A percentile compares a stretch with the other conserved stretches of the same genome.
Conservation (phyloP, 2,797 vertebrate genomes). For the Anableps anableps region DNA sequence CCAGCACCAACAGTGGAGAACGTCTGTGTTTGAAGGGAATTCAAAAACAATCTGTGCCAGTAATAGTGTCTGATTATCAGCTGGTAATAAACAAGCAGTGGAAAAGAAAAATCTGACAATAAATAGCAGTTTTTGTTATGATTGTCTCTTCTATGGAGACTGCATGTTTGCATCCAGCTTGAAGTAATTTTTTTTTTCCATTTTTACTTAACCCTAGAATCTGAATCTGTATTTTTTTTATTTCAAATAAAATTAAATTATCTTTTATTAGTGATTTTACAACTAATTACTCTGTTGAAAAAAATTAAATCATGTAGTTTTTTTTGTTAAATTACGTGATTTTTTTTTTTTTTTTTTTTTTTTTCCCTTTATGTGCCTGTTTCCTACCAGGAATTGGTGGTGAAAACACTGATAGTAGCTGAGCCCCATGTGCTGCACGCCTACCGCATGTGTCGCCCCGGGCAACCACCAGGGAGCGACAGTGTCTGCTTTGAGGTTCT, state of each 20-base stretch:
- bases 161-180: not conserved
- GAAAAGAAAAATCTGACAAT: conserved; percentile 12
- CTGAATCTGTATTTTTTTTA: conserved; percentile 19
- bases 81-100: conserved; percentile 11
- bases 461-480: conserved; percentile 95
- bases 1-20: conserved; percentile 29
- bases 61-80: conserved; percentile 28
- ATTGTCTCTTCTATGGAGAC: conserved; percentile 5
- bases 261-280: not conserved
- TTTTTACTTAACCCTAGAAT: conserved; percentile 26
- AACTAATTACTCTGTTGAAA: not conserved
- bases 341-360: conserved; percentile 14
- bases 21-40: conserved; percentile 41
- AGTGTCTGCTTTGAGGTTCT: conserved; percentile 98
- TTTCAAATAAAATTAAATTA: conserved; percentile 14
- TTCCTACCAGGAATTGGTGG: conserved; percentile 89
- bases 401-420: conserved; percentile 96
- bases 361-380: conserved; percentile 20
- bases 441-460: conserved; percentile 97
- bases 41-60: conserved; percentile 22
- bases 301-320: not conserved
- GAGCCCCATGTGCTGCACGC: conserved; percentile 96
- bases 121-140: not conserved
- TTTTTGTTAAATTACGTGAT: conserved; percentile 5
- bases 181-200: not conserved